Evolutionary conservation across 2,888 invertebrate genomes (phyloP).

Genomic region (Protophormia terraenovae): DNA sequence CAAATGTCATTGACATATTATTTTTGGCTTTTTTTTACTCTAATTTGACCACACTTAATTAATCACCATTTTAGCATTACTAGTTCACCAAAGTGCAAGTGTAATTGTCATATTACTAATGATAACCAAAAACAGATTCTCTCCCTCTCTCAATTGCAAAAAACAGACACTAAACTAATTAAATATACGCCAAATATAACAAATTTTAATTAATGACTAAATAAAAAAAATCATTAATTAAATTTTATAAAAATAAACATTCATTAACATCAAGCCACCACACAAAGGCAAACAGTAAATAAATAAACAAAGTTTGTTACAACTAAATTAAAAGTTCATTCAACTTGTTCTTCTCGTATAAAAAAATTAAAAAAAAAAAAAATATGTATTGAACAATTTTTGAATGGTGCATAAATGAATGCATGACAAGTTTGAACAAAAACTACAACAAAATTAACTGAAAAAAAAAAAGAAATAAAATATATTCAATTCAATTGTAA

Average conservation of each 20-base stretch:
- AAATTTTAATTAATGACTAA: slow-evolving; percentile 33
- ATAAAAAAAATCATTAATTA: slow-evolving; percentile 24
- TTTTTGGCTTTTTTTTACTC: neutral
- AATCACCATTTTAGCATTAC: neutral
- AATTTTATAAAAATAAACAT: slow-evolving; percentile 14
- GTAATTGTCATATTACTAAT: slow-evolving; percentile 31
- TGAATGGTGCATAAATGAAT: slow-evolving; percentile 27
- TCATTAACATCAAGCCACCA: slow-evolving; percentile 34
- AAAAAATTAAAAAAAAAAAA: slow-evolving; percentile 31
- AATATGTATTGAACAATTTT: neutral
- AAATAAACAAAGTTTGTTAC: neutral
- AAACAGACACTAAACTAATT: slow-evolving; percentile 26
- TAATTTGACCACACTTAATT: neutral
- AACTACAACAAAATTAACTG: neutral
- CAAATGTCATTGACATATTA: neutral
- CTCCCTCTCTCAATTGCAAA: no score
- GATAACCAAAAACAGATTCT: slow-evolving; percentile 27
- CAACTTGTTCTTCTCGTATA: slow-evolving; percentile 19
- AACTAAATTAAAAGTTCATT: slow-evolving; percentile 58
- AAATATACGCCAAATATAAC: slow-evolving; percentile 19
- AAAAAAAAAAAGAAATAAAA: no score
- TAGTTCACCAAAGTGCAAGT: neutral
- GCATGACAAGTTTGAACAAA: slow-evolving; percentile 1
- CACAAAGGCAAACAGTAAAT: neutral
- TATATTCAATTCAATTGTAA: slow-evolving; percentile 45